Evolutionary conservation across 1,140 invertebrate species (phyloP).

Genomic region (Sipha flava): DNA sequence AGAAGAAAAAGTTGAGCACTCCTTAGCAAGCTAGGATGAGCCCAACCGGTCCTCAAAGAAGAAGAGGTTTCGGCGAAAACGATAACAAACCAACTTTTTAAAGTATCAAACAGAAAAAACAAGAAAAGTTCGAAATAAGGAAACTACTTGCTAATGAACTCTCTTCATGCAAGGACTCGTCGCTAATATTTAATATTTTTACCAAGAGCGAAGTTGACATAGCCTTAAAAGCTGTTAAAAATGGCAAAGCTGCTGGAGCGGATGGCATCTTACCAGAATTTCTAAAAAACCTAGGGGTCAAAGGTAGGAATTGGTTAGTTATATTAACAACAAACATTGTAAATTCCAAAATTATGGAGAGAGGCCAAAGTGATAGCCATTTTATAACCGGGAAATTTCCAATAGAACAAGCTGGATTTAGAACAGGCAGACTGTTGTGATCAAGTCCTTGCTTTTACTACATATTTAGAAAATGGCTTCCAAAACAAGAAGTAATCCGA

Average conservation of each 20-base stretch:
- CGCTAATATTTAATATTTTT: not conserved
- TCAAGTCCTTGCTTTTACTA: not conserved
- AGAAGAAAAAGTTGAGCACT: not conserved
- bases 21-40: not conserved
- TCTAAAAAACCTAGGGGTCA: not conserved
- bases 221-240: not conserved
- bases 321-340: not conserved
- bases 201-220: not conserved
- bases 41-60: not conserved
- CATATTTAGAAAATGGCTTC: conserved; percentile 1
- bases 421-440: not conserved
- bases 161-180: not conserved
- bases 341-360: not conserved
- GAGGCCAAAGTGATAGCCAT: not conserved
- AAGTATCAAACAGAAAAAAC: not conserved
- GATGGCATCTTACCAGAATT: not conserved
- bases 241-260: not conserved
- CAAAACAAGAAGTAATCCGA: not conserved
- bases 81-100: not conserved
- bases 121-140: not conserved
- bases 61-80: not conserved
- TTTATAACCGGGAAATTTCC: not conserved
- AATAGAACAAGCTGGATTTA: not conserved
- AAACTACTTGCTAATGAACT: not conserved
- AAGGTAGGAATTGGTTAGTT: not conserved